Evolutionary conservation across 2,888 invertebrate species (phyloP), one percentile per base, ranked within the genome.

Genomic region (Clivina fossor): DNA sequence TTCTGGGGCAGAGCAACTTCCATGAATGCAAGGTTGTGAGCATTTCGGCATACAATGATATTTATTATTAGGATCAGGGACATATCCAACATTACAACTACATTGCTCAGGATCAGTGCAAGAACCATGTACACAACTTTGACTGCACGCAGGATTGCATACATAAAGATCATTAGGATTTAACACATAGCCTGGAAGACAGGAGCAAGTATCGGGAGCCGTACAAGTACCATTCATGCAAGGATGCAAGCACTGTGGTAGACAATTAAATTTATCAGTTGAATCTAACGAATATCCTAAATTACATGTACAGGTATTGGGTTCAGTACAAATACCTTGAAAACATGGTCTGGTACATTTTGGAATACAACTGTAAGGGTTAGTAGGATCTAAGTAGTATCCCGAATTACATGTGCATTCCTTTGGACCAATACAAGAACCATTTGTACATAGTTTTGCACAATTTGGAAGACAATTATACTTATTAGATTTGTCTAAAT

Each of bases 31-130:
- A 15, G 57, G 28, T 40, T 57, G 56, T 4, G 38, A 35, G 37
- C 69, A 70, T 16, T 57, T 50, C 5, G 67, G 66, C 16, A 46
- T 47, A 68, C 72, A 15, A 53, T 57, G 1, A 54, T 60, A 60
- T 26, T 50, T 51, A 33, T 62, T 61, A 2, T 56, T 32, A 0
- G 41, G 3, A 48, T 60, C 63, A n/a, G 56, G 13, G 3, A 24
- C 37, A 37, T 46, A 78, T 2, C 77, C 78, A 1, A 67, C 62
- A 8, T 72, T 65, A 60, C 80, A 80, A 56, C 72, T 60, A 58
- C 78, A 80, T 0, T 67, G 70, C 35, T 78, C 73, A 1, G 79
- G 79, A 0, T 74, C 74, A 0, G 73, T 65, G 60, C 81, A 81
- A 1, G 60, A 63, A 2, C 78, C 78, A 63, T 82, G 79, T 2